Conservation (phyloP, 2,113 vertebrate species). For the Pampusana beccarii region DNA sequence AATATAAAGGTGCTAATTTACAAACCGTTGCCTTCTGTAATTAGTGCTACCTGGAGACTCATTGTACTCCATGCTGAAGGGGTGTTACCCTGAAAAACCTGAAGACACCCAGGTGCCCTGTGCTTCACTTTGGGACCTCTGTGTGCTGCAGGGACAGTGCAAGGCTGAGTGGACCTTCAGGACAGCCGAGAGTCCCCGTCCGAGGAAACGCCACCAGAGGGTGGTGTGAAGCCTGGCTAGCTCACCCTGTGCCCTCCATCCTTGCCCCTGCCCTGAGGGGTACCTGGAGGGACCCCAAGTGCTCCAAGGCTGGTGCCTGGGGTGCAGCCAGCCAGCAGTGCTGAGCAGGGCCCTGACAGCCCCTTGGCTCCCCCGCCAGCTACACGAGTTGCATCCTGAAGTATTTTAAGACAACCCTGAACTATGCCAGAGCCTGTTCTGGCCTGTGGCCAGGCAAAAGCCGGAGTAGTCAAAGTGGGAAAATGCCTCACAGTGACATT, state of each 20-base stretch:
- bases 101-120: fast-evolving
- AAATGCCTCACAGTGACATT: neutral
- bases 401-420: neutral
- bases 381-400: neutral
- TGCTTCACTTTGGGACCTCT: neutral
- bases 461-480: neutral
- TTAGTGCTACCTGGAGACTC: neutral
- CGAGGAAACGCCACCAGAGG: neutral
- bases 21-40: neutral
- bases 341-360: neutral
- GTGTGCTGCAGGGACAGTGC: neutral
- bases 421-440: neutral
- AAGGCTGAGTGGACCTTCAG: neutral
- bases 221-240: neutral
- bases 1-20: neutral
- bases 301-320: fast-evolving
- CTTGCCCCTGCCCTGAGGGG: neutral
- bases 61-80: neutral
- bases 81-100: neutral
- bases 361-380: neutral
- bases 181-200: neutral
- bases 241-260: fast-evolving
- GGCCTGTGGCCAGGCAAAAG: neutral
- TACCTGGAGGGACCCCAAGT: neutral
- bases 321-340: fast-evolving